phyloP scores from a whole-genome alignment of 2,797 vertebrate species.

The Hypotaenidia okinawae region DNA sequence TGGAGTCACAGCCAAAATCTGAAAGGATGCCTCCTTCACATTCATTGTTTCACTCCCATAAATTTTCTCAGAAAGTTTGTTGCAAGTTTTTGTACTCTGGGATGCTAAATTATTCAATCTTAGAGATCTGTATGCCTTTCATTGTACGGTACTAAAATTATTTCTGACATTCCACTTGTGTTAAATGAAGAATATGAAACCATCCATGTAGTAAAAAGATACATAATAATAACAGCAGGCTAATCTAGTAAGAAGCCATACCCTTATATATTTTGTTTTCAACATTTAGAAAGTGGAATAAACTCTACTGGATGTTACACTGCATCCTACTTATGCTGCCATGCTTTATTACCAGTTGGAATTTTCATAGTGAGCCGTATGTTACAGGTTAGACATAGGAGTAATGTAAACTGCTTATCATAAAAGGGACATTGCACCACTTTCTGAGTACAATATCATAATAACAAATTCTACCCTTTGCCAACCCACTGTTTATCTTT shows the following conservation, averaged over 20 bases:
- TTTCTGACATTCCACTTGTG: not conserved
- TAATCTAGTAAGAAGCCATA: not conserved
- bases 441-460: not conserved
- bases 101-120: not conserved
- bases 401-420: not conserved
- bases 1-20: not conserved
- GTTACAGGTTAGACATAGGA: not conserved
- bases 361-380: not conserved
- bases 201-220: not conserved
- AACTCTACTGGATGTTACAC: not conserved
- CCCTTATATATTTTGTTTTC: not conserved
- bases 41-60: not conserved
- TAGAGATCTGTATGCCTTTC: not conserved
- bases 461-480: not conserved
- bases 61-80: not conserved
- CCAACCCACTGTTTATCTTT: not conserved
- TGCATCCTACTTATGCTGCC: not conserved
- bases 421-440: not conserved
- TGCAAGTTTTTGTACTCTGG: not conserved
- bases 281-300: not conserved
- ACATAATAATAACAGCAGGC: not conserved
- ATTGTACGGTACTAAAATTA: not conserved
- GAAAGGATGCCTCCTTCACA: not conserved
- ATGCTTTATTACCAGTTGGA: not conserved
- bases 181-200: not conserved